Percentiles rank a stretch among this genome's conserved stretches.
phyloP scores from a whole-genome alignment of 1,140 invertebrate genomes.

The Cotesia typhae region DNA sequence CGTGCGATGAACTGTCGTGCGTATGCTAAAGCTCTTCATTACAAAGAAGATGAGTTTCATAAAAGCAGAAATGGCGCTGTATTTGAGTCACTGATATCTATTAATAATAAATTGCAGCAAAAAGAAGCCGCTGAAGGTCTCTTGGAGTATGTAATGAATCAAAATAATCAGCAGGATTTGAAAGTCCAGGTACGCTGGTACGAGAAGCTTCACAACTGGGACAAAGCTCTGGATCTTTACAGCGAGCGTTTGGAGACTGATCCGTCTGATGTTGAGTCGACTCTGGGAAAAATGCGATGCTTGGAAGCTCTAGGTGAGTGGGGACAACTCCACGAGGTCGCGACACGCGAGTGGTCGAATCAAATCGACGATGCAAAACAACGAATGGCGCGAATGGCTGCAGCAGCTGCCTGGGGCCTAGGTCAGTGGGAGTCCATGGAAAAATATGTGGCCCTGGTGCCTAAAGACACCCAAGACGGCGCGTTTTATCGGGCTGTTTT shows the following conservation, averaged over 20 bases:
- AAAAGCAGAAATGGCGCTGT: constrained; percentile 75
- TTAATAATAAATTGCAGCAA: constrained; percentile 99
- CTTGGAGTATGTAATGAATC: constrained; percentile 88
- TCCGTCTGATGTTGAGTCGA: constrained; percentile 79
- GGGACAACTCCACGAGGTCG: constrained; percentile 84
- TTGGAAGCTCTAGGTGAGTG: constrained; percentile 97
- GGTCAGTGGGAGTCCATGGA: constrained; percentile 93
- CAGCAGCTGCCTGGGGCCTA: constrained; percentile 94
- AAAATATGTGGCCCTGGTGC: constrained; percentile 85
- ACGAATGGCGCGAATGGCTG: constrained; percentile 90
- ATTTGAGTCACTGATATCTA: constrained; percentile 93
- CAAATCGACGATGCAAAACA: constrained; percentile 77
- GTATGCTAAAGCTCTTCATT: constrained; percentile 95
- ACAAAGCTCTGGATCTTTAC: constrained; percentile 92
- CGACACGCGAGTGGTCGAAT: constrained; percentile 78
- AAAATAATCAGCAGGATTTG: constrained; percentile 70
- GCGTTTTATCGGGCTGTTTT: constrained; percentile 96
- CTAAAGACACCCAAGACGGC: constrained; percentile 90
- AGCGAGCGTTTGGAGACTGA: constrained; percentile 73
- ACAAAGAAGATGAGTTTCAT: constrained; percentile 97
- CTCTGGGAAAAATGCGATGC: constrained; percentile 94
- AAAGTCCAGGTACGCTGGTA: constrained; percentile 97
- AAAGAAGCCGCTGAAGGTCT: constrained; percentile 95
- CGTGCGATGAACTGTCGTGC: constrained; percentile 87
- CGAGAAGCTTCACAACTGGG: constrained; percentile 99